Conservation (phyloP, 2,113 vertebrate genomes). For the Zapornia atra region DNA sequence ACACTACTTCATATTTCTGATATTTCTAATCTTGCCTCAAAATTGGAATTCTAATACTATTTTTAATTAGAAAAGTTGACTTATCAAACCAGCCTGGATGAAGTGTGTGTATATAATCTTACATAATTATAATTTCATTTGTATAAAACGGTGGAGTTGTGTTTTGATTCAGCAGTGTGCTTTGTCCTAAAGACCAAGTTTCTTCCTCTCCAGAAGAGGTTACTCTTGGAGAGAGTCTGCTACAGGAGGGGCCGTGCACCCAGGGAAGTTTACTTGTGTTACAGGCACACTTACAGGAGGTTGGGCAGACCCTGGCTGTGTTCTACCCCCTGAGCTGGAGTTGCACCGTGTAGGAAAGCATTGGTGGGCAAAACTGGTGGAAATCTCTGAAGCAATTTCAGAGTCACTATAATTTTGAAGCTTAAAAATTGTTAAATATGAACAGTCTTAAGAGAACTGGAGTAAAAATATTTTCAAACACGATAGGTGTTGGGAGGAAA, state of each 20-base stretch:
- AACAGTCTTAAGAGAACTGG: neutral
- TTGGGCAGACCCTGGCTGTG: neutral
- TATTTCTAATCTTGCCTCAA: constrained; percentile 59
- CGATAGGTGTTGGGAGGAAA: neutral
- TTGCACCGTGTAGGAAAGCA: neutral
- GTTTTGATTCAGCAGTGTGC: constrained; percentile 38
- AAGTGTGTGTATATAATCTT: constrained; percentile 55
- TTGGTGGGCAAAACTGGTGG: neutral
- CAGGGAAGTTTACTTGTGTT: neutral
- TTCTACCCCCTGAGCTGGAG: neutral
- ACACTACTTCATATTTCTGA: constrained; percentile 43
- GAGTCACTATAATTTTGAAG: neutral
- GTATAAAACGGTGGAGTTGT: neutral
- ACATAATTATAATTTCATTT: constrained; percentile 38
- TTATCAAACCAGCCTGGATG: constrained; percentile 57
- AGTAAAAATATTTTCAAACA: neutral
- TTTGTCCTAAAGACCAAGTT: neutral
- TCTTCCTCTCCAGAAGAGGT: neutral
- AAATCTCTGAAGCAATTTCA: neutral
- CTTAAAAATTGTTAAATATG: neutral
- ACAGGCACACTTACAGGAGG: neutral
- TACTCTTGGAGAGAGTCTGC: neutral
- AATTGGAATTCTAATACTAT: constrained; percentile 55
- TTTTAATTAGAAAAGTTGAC: constrained; percentile 62
- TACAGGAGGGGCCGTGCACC: neutral